These are phyloP conservation scores for Bufotes viridis DNA, from an alignment of 2,797 vertebrate genomes.

Conservation along the genomic window DNA sequence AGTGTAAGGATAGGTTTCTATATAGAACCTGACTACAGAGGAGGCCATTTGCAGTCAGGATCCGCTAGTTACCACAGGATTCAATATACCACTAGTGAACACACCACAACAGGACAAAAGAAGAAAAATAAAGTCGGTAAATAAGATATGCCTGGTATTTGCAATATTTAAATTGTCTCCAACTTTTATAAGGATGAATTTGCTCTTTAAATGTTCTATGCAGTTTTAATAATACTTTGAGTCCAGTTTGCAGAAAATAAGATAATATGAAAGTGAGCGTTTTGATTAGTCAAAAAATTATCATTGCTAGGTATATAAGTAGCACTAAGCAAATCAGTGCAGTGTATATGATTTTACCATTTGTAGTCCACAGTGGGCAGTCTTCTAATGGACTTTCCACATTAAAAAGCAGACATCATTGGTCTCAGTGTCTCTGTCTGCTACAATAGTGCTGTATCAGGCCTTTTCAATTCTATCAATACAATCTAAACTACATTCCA, in stretches of 20 bases:
- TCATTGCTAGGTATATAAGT: constrained; percentile 31
- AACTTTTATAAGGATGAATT: neutral
- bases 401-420: constrained; percentile 52
- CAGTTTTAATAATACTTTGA: too few species aligned
- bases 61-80: too few species aligned
- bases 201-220: neutral
- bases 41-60: too few species aligned
- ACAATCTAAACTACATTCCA: constrained; percentile 58
- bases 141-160: too few species aligned
- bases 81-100: too few species aligned
- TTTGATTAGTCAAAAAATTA: constrained; percentile 25
- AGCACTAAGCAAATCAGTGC: constrained; percentile 31
- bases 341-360: constrained; percentile 38
- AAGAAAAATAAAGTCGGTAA: too few species aligned
- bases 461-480: constrained; percentile 59
- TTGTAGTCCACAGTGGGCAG: constrained; percentile 46
- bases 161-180: too few species aligned
- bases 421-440: constrained; percentile 58
- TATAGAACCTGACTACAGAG: too few species aligned
- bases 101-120: too few species aligned
- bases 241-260: neutral
- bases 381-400: constrained; percentile 59
- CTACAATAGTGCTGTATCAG: constrained; percentile 57
- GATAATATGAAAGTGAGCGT: constrained; percentile 23
- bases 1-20: too few species aligned